Base-by-base conservation (phyloP, 2,113 vertebrate genomes). In the Cryptomyrus ogoouensis region DNA sequence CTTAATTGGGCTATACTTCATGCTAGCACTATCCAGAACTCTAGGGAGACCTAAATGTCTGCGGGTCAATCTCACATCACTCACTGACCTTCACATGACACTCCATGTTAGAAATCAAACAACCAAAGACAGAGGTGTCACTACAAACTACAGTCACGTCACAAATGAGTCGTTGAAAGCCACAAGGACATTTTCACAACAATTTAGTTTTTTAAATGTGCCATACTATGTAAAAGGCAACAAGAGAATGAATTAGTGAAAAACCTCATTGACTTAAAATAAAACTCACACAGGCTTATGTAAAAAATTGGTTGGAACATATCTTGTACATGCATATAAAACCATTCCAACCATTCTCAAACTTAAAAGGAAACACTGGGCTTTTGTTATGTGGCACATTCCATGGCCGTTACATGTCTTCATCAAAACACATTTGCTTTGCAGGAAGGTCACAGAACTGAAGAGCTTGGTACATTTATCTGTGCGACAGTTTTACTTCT, bases 1-100 rank as follows among this genome's bases (percentile, higher is more conserved):
- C 46, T 90, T 62, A 91, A 86, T 89, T 91, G 31, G 74, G 74
- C 35, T 42, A 39, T 35, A 80, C 35, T 80, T 19, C 35, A 42
- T 80, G 31, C 6, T 42, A 42, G 74, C 35, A 80, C 74, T 7
- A 17, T 8, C 35, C 74, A 42, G 74, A 39, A 39, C 74, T 17
- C 39, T 17, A 35, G 35, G 74, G 17, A 39, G 52, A 62, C 6
- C 15, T 77, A 56, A 46, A 88, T 15, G 19, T 88, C 42, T 74
- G 8, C 24, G 21, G 44, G 39, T 66, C 17, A 53, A 15, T n/a
- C 24, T 27, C 46, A 87, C 44, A 49, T 35, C 31, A 87, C 44
- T 89, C 13, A 35, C 31, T 42, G 74, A 42, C 7, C 13, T 35
- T 74, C 58, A 70, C 88, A 77, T 77, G 6, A 80, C 74, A 39